Evolutionary conservation across 2,113 vertebrate species (phyloP), one percentile per base, ranked within the genome.

Genomic region (Litocranius walleri): DNA sequence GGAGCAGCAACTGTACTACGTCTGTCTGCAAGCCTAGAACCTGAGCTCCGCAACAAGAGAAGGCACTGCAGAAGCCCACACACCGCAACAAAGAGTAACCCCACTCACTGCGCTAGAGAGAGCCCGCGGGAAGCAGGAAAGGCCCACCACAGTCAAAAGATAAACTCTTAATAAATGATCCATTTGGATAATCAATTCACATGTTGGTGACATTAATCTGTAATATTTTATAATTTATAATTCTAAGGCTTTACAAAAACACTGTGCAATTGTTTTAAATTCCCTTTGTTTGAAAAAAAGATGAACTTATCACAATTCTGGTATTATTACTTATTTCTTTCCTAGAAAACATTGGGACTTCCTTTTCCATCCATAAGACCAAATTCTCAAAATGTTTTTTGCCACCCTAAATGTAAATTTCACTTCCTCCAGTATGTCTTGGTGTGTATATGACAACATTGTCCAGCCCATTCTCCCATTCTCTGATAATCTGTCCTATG

Each of bases 1-100:
- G 1, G 6, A 43, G 40, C 1, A 0, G 71, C 40, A 43, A 3
- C 36, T 1, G 1, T 14, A 2, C 67, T 27, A 3, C 2, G 0
- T 27, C 40, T 27, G 23, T 27, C 40, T 43, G 12, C 36, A 25
- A 25, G 33, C 33, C 64, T 19, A 19, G 64, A 19, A 10, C 64
- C 67, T 23, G 67, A 74, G n/a, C 67, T 74, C 64, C 0, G 0
- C n/a, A 71, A 1, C 19, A 12, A 12, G 11, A 40, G 36, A 25
- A 25, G 21, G 1, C 36, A 3, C 5, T 13, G 67, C 10, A 15
- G 23, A 15, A 77, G 6, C 40, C 71, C 40, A 43, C 71, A 25
- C 36, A 25, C 5, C 0, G 6, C 23, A 43, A 0, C 21, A 27
- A 6, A 77, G 36, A 27, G 71, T 1, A 7, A 43, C 3, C 36